Evolutionary conservation across 2,797 vertebrate genomes (phyloP).

Genomic region (Takifugu ocellatus): DNA sequence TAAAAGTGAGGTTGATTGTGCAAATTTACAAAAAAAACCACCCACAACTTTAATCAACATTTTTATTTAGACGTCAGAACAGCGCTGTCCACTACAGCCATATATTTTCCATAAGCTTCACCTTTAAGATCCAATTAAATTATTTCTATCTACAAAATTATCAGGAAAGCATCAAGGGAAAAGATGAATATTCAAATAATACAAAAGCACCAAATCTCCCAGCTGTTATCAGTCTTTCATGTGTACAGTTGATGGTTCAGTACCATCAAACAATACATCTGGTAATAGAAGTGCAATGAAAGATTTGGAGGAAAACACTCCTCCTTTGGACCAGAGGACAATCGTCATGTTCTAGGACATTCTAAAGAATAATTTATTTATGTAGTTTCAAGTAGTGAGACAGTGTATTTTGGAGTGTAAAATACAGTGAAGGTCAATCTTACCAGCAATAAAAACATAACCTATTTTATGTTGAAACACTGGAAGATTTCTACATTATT

Average conservation of each 20-base stretch:
- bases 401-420: conserved; percentile 9
- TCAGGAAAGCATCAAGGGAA: conserved; percentile 16
- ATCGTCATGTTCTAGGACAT: conserved; percentile 19
- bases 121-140: conserved; percentile 1
- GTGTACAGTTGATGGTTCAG: neutral
- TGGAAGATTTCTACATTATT: conserved; percentile 14
- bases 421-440: conserved; percentile 14
- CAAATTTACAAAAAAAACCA: neutral
- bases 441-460: conserved; percentile 43
- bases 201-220: conserved; percentile 21
- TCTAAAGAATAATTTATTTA: conserved; percentile 54
- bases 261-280: conserved; percentile 9
- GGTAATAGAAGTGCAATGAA: conserved; percentile 11
- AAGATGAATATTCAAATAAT: conserved; percentile 3
- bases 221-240: conserved; percentile 11
- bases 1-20: too few species aligned
- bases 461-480: conserved; percentile 16
- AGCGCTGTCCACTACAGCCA: neutral
- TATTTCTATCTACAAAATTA: conserved; percentile 14
- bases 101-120: neutral
- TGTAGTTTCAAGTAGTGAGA: conserved; percentile 18
- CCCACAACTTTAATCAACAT: conserved; percentile 7
- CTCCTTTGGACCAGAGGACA: conserved; percentile 24
- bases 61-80: conserved; percentile 43
- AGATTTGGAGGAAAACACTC: conserved; percentile 28